A percentile compares a stretch with the other conserved stretches of the same genome.
These are phyloP conservation scores for Mercenaria mercenaria DNA, from an alignment of 1,140 invertebrate species.

Conservation along the genomic window DNA sequence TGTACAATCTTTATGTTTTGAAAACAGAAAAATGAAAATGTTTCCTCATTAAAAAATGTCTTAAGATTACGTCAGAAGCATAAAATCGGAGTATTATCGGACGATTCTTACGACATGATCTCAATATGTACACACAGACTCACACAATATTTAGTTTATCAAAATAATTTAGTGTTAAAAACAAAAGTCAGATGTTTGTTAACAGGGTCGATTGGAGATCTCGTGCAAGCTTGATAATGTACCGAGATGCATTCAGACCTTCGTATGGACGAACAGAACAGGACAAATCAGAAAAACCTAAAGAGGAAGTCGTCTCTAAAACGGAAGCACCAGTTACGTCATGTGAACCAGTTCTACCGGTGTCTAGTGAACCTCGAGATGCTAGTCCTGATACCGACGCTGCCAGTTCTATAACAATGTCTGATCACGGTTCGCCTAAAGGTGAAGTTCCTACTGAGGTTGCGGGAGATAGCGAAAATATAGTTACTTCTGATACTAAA, in stretches of 20 bases:
- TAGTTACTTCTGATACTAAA: constrained; percentile 12
- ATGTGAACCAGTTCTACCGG: not conserved
- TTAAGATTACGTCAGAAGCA: constrained; percentile 15
- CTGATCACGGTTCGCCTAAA: constrained; percentile 46
- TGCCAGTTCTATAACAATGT: constrained; percentile 57
- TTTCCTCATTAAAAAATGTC: not conserved
- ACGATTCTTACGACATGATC: not conserved
- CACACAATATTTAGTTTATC: not conserved
- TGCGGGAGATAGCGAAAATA: not conserved
- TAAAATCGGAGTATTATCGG: not conserved
- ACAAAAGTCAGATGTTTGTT: constrained; percentile 46
- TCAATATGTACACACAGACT: not conserved
- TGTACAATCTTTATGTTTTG: not conserved
- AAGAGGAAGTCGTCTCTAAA: constrained; percentile 23
- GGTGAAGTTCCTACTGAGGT: constrained; percentile 13
- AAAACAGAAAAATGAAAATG: not conserved
- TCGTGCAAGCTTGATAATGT: constrained; percentile 48
- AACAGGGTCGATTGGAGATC: constrained; percentile 57
- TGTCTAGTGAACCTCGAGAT: not conserved
- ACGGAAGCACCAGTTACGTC: not conserved
- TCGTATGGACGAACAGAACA: constrained; percentile 1
- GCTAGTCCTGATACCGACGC: constrained; percentile 54
- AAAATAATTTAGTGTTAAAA: constrained; percentile 13
- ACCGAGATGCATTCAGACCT: constrained; percentile 58
- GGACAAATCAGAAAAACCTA: constrained; percentile 15